These are phyloP conservation scores for Eucidaris tribuloides DNA, from an alignment of 35 echinoderm and acorn worm species.

Conservation along the genomic window DNA sequence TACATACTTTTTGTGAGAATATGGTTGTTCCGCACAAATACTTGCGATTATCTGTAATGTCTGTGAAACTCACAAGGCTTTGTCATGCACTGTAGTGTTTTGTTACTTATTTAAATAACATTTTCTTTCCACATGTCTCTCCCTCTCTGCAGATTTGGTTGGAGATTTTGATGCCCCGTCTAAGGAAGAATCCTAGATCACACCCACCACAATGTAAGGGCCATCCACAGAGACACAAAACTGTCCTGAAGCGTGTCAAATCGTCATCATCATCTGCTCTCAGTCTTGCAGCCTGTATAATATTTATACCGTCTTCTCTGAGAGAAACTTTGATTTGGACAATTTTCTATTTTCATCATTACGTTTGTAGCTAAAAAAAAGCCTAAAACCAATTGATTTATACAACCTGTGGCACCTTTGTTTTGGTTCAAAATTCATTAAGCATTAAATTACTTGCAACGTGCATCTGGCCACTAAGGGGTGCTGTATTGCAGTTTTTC, in stretches of 20 bases:
- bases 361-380: background rate
- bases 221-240: background rate
- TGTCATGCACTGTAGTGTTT: background rate
- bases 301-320: background rate
- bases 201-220: background rate
- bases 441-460: too few relatives aligned
- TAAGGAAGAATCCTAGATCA: constrained; percentile 76
- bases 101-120: background rate
- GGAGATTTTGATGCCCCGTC: constrained; percentile 95
- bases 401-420: too few relatives aligned
- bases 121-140: background rate
- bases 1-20: background rate
- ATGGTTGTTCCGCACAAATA: background rate
- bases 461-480: too few relatives aligned
- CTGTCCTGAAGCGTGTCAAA: background rate
- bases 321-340: background rate
- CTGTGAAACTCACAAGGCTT: background rate
- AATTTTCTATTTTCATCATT: background rate
- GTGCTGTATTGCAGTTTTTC: too few relatives aligned
- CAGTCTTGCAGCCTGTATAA: background rate
- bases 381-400: background rate
- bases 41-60: too few relatives aligned
- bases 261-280: background rate
- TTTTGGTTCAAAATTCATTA: too few relatives aligned
- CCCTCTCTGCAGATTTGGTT: constrained; percentile 67